Conservation (phyloP, 2,888 invertebrate genomes). For the Phalera bucephala region DNA sequence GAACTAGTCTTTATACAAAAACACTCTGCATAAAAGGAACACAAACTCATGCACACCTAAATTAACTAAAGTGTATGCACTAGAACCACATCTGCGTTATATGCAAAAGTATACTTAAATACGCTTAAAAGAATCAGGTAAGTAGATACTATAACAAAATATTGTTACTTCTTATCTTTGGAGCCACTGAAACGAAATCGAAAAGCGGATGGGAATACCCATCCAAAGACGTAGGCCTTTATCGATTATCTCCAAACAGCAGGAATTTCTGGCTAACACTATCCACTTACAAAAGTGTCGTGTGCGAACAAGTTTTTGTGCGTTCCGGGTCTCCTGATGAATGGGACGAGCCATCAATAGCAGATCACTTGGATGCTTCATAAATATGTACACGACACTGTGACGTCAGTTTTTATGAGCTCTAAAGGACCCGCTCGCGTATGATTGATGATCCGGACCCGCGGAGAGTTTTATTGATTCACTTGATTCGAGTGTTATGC, state of each 20-base stretch:
- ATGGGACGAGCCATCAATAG: slow-evolving; percentile 66
- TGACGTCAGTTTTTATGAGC: slow-evolving; percentile 70
- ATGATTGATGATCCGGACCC: slow-evolving; percentile 57
- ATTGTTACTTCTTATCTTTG: too few relatives aligned
- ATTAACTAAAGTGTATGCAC: too few relatives aligned
- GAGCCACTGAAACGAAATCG: too few relatives aligned
- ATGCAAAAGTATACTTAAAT: too few relatives aligned
- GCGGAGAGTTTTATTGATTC: slow-evolving; percentile 63
- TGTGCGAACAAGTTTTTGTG: slow-evolving; percentile 46
- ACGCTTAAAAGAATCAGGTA: too few relatives aligned
- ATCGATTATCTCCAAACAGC: slow-evolving; percentile 17
- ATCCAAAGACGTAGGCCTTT: too few relatives aligned
- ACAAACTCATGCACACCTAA: too few relatives aligned
- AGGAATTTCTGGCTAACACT: slow-evolving; percentile 19
- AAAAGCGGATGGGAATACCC: too few relatives aligned
- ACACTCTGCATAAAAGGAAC: too few relatives aligned
- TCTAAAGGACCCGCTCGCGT: slow-evolving; percentile 45
- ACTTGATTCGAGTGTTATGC: slow-evolving; percentile 53
- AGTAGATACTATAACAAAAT: too few relatives aligned
- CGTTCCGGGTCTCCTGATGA: slow-evolving; percentile 56
- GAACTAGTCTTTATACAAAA: too few relatives aligned
- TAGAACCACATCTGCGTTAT: too few relatives aligned
- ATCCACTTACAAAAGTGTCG: slow-evolving; percentile 38
- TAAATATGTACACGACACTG: slow-evolving; percentile 76
- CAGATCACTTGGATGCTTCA: slow-evolving; percentile 73